Evolutionary conservation across 2,888 invertebrate genomes (phyloP).

Genomic region (Thymelicus acteon): DNA sequence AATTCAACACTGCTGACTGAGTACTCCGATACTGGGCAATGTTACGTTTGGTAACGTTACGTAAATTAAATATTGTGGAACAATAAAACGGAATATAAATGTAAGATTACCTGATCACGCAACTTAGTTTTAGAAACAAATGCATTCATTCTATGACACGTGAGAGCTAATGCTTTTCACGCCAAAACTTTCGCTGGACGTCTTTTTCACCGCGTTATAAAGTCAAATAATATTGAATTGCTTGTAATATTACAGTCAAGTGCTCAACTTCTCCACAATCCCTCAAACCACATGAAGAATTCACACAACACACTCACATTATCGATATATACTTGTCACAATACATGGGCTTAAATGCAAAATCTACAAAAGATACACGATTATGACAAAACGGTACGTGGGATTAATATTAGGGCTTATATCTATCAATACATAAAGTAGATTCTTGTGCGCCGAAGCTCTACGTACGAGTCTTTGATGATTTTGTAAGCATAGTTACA

Average conservation of each 20-base stretch:
- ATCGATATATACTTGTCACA: constrained; percentile 74
- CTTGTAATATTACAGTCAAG: neutral
- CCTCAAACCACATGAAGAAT: constrained; percentile 49
- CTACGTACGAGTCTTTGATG: constrained; percentile 64
- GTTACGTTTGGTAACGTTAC: no score
- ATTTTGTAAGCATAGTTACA: constrained; percentile 64
- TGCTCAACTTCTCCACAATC: constrained; percentile 12
- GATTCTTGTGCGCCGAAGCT: constrained; percentile 78
- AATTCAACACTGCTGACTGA: constrained; percentile 1
- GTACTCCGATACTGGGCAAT: neutral
- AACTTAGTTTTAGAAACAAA: no score
- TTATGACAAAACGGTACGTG: constrained; percentile 77
- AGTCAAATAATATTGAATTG: neutral
- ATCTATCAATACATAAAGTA: constrained; percentile 55
- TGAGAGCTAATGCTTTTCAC: no score
- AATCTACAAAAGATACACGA: constrained; percentile 79
- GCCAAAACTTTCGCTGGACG: no score
- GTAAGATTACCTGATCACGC: neutral
- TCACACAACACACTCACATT: constrained; percentile 73
- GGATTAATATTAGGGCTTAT: constrained; percentile 75
- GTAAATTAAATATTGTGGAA: neutral
- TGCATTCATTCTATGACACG: no score
- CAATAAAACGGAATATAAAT: neutral
- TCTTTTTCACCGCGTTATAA: neutral
- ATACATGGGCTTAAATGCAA: constrained; percentile 82